Evolutionary conservation across 1,140 invertebrate genomes (phyloP), one percentile per base, ranked within the genome.

Genomic region (Leptinotarsa lineolata): DNA sequence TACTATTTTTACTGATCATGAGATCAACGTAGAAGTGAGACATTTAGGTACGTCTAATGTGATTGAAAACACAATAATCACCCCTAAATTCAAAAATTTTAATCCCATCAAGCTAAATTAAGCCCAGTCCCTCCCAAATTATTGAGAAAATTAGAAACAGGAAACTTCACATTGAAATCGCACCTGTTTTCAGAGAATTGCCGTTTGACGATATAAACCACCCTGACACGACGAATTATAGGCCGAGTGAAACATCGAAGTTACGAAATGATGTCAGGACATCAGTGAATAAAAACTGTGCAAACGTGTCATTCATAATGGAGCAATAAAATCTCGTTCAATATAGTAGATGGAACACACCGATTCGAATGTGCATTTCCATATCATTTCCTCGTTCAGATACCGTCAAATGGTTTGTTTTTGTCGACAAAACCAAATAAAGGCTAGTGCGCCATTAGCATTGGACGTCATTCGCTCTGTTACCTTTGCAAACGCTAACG

Each of bases 311-410:
- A 74, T 71, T 75, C 60, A 74, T 76, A 79, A 79, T 75, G 76
- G 69, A 58, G 64, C 67, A 76, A 77, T 77, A 77, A 77, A 77
- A 76, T 79, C 66, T 74, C 68, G 71, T 73, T 76, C 75, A 76
- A 76, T 74, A 73, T 69, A 76, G 46, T 79, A 70, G 75, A 79
- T 75, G 61, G 70, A 72, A 58, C 74, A 76, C 70, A 72, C 48
- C 72, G 70, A 69, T 76, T 76, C 74, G 73, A 77, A 76, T 77
- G 72, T 72, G 69, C 76, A 79, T 79, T 79, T 79, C 78, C 78
- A 79, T 79, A 79, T 77, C 76, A 79, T 79, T 79, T 74, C 69
- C 76, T 77, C 78, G 73, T 79, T 79, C 69, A 48, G 68, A 63
- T 45, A 58, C 59, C 48, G 48, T 54, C 48, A 18, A 54, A 54